Evolutionary conservation across 2,113 vertebrate species (phyloP).

Genomic region (Colius striatus): DNA sequence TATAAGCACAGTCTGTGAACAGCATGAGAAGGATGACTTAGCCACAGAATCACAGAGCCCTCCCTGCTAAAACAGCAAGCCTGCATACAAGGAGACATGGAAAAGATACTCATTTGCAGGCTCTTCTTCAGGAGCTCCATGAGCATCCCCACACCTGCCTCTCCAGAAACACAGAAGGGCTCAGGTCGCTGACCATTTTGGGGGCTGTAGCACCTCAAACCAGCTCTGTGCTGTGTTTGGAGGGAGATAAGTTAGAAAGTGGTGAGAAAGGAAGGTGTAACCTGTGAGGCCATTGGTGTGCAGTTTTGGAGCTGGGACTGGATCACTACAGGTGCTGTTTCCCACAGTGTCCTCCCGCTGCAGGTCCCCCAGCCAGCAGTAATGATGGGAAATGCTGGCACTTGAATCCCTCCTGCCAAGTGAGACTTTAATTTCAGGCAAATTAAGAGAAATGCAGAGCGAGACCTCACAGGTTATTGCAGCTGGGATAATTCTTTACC

Average conservation of each 20-base stretch:
- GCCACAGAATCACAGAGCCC: not conserved
- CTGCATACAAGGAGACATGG: not conserved
- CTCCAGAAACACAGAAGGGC: not conserved
- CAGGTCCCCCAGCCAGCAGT: not conserved
- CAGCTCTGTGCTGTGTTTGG: not conserved
- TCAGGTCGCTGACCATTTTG: not conserved
- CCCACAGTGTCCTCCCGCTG: not conserved
- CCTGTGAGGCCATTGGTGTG: not conserved
- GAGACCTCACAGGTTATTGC: slow-evolving; percentile 10
- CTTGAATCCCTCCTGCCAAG: not conserved
- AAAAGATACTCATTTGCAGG: not conserved
- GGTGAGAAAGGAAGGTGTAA: not conserved
- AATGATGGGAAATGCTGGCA: fast-evolving
- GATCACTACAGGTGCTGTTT: not conserved
- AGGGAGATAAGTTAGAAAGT: not conserved
- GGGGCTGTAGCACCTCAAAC: not conserved
- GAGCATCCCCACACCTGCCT: not conserved
- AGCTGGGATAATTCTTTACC: slow-evolving; percentile 52
- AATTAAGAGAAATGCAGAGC: not conserved
- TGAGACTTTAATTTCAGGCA: not conserved
- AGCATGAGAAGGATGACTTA: not conserved
- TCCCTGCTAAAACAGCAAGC: not conserved
- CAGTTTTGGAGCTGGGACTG: not conserved
- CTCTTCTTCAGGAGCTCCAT: not conserved
- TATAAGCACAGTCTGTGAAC: not conserved